A percentile compares a stretch with the other conserved stretches of the same genome.
phyloP scores from a whole-genome alignment of 2,888 invertebrate genomes.

The Standfussiana lucernea region DNA sequence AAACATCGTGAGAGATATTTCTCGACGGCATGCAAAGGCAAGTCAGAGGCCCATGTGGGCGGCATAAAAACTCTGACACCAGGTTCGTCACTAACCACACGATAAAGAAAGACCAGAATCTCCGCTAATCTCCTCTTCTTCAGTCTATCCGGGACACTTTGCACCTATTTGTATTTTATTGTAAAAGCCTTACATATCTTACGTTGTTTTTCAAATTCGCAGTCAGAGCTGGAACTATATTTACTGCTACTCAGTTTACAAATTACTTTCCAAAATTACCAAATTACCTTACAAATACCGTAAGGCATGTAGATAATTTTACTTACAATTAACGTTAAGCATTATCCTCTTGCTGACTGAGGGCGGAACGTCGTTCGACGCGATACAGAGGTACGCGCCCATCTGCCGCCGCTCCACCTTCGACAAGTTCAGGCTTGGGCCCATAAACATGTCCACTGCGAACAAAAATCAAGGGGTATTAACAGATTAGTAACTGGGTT shows the following conservation, averaged over 20 bases:
- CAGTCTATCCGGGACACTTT: background rate
- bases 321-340: slow-evolving; percentile 94
- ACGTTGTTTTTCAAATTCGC: background rate
- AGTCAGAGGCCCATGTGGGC: too few species aligned
- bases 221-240: background rate
- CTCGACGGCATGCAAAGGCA: too few species aligned
- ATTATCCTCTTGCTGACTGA: slow-evolving; percentile 93
- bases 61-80: too few species aligned
- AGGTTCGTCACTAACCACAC: too few species aligned
- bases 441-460: slow-evolving; percentile 92
- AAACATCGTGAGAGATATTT: too few species aligned
- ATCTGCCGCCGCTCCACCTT: slow-evolving; percentile 93
- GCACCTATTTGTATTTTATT: background rate
- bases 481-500: background rate
- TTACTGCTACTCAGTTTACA: background rate
- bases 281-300: too few species aligned
- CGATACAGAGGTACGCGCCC: slow-evolving; percentile 94
- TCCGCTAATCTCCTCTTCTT: background rate
- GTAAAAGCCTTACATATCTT: background rate
- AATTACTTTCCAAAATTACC: too few species aligned
- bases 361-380: slow-evolving; percentile 93
- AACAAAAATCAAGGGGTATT: slow-evolving; percentile 51
- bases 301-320: too few species aligned
- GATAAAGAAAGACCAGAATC: background rate
- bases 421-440: slow-evolving; percentile 92